Evolutionary conservation across 2,797 vertebrate species (phyloP).

Genomic region (Apodemus agrarius): DNA sequence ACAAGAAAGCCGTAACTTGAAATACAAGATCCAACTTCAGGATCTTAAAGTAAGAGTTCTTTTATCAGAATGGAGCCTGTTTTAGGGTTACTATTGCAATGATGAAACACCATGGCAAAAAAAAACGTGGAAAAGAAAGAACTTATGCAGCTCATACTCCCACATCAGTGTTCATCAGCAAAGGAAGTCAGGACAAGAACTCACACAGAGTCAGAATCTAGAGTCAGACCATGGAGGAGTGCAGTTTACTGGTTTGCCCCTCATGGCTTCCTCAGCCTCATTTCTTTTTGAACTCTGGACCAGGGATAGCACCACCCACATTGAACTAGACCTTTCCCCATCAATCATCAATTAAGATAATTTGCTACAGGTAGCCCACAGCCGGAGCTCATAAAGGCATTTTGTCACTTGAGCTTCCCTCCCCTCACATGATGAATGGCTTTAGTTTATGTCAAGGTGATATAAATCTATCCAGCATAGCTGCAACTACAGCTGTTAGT

Average conservation of each 20-base stretch:
- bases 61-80: neutral
- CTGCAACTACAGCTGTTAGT: neutral
- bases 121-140: neutral
- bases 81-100: neutral
- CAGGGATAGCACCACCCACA: neutral
- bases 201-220: neutral
- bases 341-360: neutral
- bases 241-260: neutral
- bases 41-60: neutral
- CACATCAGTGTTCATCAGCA: too few species aligned
- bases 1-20: neutral
- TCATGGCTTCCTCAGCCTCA: neutral
- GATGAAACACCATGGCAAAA: neutral
- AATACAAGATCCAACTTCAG: neutral
- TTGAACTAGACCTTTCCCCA: neutral
- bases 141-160: neutral
- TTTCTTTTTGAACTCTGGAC: neutral
- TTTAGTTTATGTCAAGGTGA: neutral
- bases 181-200: neutral
- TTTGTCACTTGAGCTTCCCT: neutral
- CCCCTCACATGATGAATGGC: neutral
- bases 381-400: neutral
- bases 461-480: neutral
- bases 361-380: neutral
- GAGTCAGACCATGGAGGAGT: neutral